Base-by-base conservation (phyloP, 2,888 invertebrate genomes). In the Archaeoteleia sp. region DNA sequence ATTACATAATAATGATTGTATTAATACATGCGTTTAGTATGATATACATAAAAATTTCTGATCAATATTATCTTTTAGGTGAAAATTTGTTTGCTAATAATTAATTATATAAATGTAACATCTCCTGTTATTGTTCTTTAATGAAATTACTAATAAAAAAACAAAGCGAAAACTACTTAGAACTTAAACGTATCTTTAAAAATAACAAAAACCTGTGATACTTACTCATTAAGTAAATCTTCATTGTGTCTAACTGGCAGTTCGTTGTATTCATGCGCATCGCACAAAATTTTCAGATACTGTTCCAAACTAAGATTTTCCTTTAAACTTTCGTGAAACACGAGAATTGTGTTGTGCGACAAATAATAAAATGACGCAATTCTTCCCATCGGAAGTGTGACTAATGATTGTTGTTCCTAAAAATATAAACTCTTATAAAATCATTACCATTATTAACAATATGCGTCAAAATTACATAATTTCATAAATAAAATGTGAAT, bases 241-340 rank as follows among this genome's bases (percentile, higher is more conserved):
- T 99, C 99, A 82, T 99, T 99, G 83, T 99, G 99, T 46, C 99
- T 89, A 1, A 99, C 98, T 0, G 99, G 99, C 71, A 99, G 88
- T 75, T 97, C 93, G 58, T 93, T 91, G 81, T 97, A 95, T 78
- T 99, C 99, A 73, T 95, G 90, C 0, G 93, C 91, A 82, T 95
- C 92, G 20, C 94, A 91, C 80, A 99, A 87, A 2, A 95, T 89
- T 25, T 90, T 86, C 5, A 99, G 84, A 51, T 97, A 87, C 10
- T 94, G 91, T 54, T 93, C 91, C 0, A 93, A 84, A 14, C 88
- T 87, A 78, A 91, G 88, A 66, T 90, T 88, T 0, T 88, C 84
- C n/a, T 87, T 86, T 37, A 99, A 84, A 20, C 88, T 86, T 25
- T 91, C 88, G 35, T 90, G 87, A 82, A 99, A 95, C 85, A 94